A percentile compares a stretch with the other conserved stretches of the same genome.
These are phyloP conservation scores for Osmerus eperlanus DNA, from an alignment of 2,113 vertebrate species.

Conservation along the genomic window DNA sequence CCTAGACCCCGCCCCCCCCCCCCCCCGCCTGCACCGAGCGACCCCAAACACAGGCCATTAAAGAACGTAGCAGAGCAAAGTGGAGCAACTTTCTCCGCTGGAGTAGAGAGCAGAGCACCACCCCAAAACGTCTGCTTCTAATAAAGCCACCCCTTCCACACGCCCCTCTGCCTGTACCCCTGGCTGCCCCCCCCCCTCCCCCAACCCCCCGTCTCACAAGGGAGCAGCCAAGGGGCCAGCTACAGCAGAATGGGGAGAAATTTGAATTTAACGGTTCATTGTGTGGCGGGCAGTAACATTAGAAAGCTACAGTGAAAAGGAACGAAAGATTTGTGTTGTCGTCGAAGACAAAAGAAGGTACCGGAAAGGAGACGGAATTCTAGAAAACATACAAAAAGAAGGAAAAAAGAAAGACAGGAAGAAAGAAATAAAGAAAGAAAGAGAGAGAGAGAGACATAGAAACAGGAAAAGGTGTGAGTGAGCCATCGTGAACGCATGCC, in stretches of 20 bases:
- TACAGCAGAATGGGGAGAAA: conserved; percentile 47
- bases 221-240: conserved; percentile 55
- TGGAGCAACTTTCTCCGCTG: conserved; percentile 38
- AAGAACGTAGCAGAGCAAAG: conserved; percentile 26
- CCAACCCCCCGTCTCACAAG: conserved; percentile 20
- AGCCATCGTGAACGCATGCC: conserved; percentile 43
- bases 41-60: conserved; percentile 8
- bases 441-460: conserved; percentile 14
- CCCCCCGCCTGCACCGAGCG: conserved; percentile 28
- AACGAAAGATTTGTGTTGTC: conserved; percentile 24
- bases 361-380: background rate
- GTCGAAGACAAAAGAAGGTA: background rate
- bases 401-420: no score
- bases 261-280: conserved; percentile 45
- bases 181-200: background rate
- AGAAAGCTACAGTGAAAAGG: conserved; percentile 26
- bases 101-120: conserved; percentile 53
- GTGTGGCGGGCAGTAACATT: conserved; percentile 34
- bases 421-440: no score
- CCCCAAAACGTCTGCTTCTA: conserved; percentile 74
- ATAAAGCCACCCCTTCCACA: conserved; percentile 60
- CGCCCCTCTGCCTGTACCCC: conserved; percentile 32
- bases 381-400: no score
- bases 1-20: background rate
- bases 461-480: conserved; percentile 27